Conservation (phyloP, 2,888 invertebrate species). For the Spodoptera picta region DNA sequence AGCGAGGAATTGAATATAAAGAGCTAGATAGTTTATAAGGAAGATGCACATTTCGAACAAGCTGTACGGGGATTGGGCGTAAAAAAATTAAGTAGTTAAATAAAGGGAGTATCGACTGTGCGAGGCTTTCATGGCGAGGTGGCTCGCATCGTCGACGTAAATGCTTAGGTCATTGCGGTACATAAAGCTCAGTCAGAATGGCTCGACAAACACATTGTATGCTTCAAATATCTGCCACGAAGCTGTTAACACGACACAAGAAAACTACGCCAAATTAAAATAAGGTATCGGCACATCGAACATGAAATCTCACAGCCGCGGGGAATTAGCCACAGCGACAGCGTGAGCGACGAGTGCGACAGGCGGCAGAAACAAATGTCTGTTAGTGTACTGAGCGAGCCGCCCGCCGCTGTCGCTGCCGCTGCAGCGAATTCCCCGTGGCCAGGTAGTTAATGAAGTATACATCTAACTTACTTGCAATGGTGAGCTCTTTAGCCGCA, state of each 20-base stretch:
- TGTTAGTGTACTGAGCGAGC: too few species aligned
- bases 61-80: slow-evolving; percentile 12
- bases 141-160: slow-evolving; percentile 28
- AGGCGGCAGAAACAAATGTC: too few species aligned
- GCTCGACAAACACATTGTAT: slow-evolving; percentile 21
- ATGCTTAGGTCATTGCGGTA: slow-evolving; percentile 28
- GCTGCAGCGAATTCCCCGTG: too few species aligned
- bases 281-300: slow-evolving; percentile 41
- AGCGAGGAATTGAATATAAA: slow-evolving; percentile 7
- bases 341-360: too few species aligned
- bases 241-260: slow-evolving; percentile 47
- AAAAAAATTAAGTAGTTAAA: slow-evolving; percentile 9
- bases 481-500: slow-evolving; percentile 45
- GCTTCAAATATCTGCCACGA: slow-evolving; percentile 26
- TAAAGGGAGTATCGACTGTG: slow-evolving; percentile 30
- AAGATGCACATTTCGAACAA: slow-evolving; percentile 36
- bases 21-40: slow-evolving; percentile 4
- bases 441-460: slow-evolving; percentile 31
- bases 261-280: slow-evolving; percentile 45
- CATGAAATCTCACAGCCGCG: slow-evolving; percentile 26
- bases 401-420: too few species aligned
- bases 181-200: slow-evolving; percentile 35
- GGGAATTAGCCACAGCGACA: too few species aligned
- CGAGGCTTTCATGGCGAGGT: slow-evolving; percentile 11
- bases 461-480: slow-evolving; percentile 42